These are phyloP conservation scores for Malacoraja senta DNA, from an alignment of 2,797 vertebrate species.

Conservation along the genomic window DNA sequence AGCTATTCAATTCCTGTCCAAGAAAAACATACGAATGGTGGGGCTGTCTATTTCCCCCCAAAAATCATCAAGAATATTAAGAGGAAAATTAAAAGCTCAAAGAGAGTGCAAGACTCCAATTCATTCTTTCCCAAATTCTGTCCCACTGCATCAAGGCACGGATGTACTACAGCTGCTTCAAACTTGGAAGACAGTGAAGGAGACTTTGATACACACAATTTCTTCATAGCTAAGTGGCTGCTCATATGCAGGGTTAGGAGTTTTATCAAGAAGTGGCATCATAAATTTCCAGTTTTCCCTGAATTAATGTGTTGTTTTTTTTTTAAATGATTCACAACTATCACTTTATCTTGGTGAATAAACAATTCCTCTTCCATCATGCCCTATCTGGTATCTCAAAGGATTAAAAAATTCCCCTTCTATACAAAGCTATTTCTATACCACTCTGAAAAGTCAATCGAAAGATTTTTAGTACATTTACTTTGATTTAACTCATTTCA, in stretches of 20 bases:
- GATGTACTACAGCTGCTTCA: constrained; percentile 12
- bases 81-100: neutral
- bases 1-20: constrained; percentile 10
- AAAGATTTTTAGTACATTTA: neutral
- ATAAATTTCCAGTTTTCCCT: neutral
- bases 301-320: neutral
- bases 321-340: neutral
- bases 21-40: neutral
- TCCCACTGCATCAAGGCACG: neutral
- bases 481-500: neutral
- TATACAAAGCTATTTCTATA: neutral
- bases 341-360: neutral
- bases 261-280: neutral
- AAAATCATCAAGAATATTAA: neutral
- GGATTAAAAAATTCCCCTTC: neutral
- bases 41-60: neutral
- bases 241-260: neutral
- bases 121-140: neutral
- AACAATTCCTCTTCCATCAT: neutral
- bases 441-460: neutral
- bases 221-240: neutral
- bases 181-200: neutral
- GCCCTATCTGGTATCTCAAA: neutral
- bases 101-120: neutral
- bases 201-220: neutral